Percentiles rank a stretch among this genome's conserved stretches.
phyloP scores from a whole-genome alignment of 2,797 vertebrate genomes.

The Microctenopoma lineatum region DNA sequence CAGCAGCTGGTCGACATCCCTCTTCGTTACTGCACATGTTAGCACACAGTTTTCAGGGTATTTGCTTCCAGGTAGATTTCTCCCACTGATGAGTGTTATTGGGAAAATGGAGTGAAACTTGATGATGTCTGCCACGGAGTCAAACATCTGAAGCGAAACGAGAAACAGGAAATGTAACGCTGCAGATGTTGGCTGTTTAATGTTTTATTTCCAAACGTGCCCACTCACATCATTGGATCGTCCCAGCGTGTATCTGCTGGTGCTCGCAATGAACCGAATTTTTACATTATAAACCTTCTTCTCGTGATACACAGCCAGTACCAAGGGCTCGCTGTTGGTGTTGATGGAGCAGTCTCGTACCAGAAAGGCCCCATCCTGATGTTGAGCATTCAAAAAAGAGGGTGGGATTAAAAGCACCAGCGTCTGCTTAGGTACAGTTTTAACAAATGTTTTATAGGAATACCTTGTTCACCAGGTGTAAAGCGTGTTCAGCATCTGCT shows the following conservation, averaged over 20 bases:
- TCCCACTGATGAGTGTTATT: slow-evolving; percentile 87
- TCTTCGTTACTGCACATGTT: slow-evolving; percentile 77
- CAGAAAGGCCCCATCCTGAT: slow-evolving; percentile 90
- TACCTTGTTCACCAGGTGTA: slow-evolving; percentile 88
- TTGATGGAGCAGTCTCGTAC: slow-evolving; percentile 88
- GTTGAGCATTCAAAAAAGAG: not conserved
- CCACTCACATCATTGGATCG: slow-evolving; percentile 86
- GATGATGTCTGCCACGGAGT: slow-evolving; percentile 89
- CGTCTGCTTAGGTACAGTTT: not conserved
- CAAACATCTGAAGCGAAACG: slow-evolving; percentile 83
- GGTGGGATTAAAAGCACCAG: too few species aligned
- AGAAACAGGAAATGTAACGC: not conserved
- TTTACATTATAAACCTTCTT: slow-evolving; percentile 93
- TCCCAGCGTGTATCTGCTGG: slow-evolving; percentile 85
- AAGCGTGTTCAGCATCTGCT: slow-evolving; percentile 85
- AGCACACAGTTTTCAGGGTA: slow-evolving; percentile 82
- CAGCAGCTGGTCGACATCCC: slow-evolving; percentile 65
- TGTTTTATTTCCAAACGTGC: not conserved
- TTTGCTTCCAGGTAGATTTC: slow-evolving; percentile 64
- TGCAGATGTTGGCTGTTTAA: not conserved
- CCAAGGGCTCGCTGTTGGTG: slow-evolving; percentile 85
- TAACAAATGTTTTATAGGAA: not conserved
- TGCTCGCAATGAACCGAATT: slow-evolving; percentile 86
- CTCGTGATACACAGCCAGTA: slow-evolving; percentile 87
- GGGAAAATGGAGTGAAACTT: slow-evolving; percentile 89